Conservation (phyloP, 2,888 invertebrate genomes). For the Papilio gigon region DNA sequence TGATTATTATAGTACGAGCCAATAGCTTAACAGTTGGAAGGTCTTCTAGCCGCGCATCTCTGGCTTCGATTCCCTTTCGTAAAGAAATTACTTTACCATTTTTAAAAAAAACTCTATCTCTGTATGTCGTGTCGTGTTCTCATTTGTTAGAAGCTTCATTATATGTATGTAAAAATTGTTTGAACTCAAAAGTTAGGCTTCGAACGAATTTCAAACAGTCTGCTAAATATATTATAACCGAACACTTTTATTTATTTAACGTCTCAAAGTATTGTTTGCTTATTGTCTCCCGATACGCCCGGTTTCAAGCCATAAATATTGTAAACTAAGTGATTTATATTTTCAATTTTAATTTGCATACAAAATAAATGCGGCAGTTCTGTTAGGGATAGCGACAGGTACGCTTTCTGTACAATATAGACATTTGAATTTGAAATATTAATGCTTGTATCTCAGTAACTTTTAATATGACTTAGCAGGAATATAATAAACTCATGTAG, state of each 20-base stretch:
- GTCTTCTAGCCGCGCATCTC: neutral
- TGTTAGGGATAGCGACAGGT: constrained; percentile 14
- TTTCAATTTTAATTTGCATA: constrained; percentile 14
- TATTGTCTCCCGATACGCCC: neutral
- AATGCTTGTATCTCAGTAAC: too few species aligned
- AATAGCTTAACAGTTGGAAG: neutral
- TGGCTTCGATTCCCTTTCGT: neutral
- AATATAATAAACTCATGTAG: too few species aligned
- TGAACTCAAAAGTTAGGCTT: too few species aligned
- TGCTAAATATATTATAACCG: too few species aligned
- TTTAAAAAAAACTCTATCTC: neutral
- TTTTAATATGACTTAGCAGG: too few species aligned
- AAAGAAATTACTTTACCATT: neutral
- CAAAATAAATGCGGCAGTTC: constrained; percentile 12
- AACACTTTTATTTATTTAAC: neutral
- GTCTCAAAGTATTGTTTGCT: neutral
- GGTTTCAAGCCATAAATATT: neutral
- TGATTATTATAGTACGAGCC: neutral
- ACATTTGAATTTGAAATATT: too few species aligned
- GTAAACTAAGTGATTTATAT: neutral
- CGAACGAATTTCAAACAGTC: too few species aligned
- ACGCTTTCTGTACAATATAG: constrained; percentile 2
- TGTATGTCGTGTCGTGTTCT: too few species aligned
- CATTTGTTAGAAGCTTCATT: too few species aligned
- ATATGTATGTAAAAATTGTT: too few species aligned